Evolutionary conservation across 2,888 invertebrate species (phyloP).

Genomic region (Amiota mariae): DNA sequence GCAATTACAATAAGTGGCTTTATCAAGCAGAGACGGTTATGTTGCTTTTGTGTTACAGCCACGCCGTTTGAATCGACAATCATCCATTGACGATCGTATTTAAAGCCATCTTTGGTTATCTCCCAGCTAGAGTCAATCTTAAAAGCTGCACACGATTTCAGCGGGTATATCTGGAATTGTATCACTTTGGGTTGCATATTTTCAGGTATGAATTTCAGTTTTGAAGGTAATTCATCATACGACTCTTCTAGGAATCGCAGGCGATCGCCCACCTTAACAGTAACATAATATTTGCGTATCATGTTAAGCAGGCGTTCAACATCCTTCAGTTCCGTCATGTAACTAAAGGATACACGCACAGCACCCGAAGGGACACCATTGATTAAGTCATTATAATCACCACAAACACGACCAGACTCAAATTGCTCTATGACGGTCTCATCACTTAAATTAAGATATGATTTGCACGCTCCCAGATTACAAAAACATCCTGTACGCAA

Average conservation of each 20-base stretch:
- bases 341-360: conserved; percentile 93
- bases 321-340: conserved; percentile 85
- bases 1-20: conserved; percentile 81
- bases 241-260: conserved; percentile 52
- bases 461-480: conserved; percentile 95
- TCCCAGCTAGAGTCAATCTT: conserved; percentile 81
- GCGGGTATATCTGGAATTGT: conserved; percentile 84
- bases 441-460: conserved; percentile 81
- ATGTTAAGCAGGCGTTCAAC: conserved; percentile 82
- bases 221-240: conserved; percentile 55
- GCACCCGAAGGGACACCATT: conserved; percentile 93
- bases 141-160: conserved; percentile 92
- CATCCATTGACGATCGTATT: conserved; percentile 96
- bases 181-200: conserved; percentile 64
- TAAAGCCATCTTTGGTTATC: conserved; percentile 84
- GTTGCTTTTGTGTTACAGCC: conserved; percentile 91
- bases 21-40: conserved; percentile 85
- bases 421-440: conserved; percentile 84
- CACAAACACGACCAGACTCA: conserved; percentile 92
- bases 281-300: conserved; percentile 84
- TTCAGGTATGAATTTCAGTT: conserved; percentile 57
- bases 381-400: conserved; percentile 89
- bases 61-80: conserved; percentile 87
- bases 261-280: conserved; percentile 52
- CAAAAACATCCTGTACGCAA: conserved; percentile 97